Conservation (phyloP, 1,140 invertebrate genomes). For the Danaus melanippus region DNA sequence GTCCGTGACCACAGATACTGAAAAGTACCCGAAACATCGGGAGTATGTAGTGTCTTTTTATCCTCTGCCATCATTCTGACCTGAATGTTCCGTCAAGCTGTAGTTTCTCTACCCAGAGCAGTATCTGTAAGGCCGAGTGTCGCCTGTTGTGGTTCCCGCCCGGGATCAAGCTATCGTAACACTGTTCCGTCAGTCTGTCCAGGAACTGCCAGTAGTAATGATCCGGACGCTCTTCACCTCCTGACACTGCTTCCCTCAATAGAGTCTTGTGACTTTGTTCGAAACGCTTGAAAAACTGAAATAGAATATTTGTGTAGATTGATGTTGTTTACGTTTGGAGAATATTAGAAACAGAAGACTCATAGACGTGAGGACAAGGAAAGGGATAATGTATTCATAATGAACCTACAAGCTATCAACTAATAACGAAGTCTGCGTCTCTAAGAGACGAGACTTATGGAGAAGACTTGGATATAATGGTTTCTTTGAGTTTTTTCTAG, state of each 20-base stretch:
- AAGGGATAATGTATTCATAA: no score
- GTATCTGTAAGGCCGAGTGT: conserved; percentile 75
- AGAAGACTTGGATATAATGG: no score
- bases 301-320: background rate
- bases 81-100: conserved; percentile 31
- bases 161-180: conserved; percentile 74
- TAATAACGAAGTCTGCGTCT: no score
- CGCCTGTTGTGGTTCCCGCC: conserved; percentile 82
- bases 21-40: no score
- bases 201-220: conserved; percentile 58
- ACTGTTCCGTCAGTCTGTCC: conserved; percentile 66
- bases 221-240: conserved; percentile 10
- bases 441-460: no score
- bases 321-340: background rate
- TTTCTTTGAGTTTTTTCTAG: no score
- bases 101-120: conserved; percentile 40
- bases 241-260: conserved; percentile 16
- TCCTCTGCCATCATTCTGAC: conserved; percentile 16
- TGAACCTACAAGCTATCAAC: no score
- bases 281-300: conserved; percentile 48
- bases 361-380: no score
- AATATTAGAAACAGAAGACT: no score
- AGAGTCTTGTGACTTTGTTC: conserved; percentile 42
- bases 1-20: no score
- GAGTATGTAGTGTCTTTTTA: no score